Evolutionary conservation across 1,140 invertebrate genomes (phyloP).

Genomic region (Phocides pigmalion): DNA sequence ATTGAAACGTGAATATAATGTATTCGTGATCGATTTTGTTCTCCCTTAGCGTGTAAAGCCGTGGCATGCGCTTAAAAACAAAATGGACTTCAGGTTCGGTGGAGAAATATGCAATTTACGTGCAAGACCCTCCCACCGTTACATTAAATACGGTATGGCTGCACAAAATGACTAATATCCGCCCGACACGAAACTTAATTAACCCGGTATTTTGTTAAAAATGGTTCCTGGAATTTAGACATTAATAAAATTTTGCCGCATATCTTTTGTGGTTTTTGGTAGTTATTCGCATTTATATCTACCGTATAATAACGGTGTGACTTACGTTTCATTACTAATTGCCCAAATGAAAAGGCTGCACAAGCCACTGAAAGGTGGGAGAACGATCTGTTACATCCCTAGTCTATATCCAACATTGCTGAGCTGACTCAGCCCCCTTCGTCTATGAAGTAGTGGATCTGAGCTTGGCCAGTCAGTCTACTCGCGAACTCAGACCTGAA

Average conservation of each 20-base stretch:
- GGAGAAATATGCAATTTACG: constrained; percentile 41
- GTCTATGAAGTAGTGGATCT: too few species aligned
- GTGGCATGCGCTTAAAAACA: constrained; percentile 34
- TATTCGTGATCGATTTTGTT: constrained; percentile 2
- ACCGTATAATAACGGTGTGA: too few species aligned
- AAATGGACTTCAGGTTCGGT: constrained; percentile 26
- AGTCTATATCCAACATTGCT: too few species aligned
- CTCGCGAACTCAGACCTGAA: too few species aligned
- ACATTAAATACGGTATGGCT: constrained; percentile 29
- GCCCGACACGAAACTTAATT: constrained; percentile 41
- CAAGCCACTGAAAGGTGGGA: too few species aligned
- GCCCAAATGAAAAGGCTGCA: too few species aligned
- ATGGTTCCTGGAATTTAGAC: constrained; percentile 15
- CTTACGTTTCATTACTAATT: too few species aligned
- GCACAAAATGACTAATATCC: constrained; percentile 34
- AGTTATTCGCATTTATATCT: too few species aligned
- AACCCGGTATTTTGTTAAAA: constrained; percentile 13
- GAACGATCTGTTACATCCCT: too few species aligned
- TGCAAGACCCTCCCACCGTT: constrained; percentile 28
- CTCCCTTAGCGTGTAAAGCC: constrained; percentile 14
- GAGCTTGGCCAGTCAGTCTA: too few species aligned
- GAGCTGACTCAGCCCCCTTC: too few species aligned
- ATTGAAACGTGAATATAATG: constrained; percentile 4
- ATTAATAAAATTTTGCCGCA: constrained; percentile 2
- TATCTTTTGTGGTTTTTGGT: too few species aligned